Evolutionary conservation across 2,888 invertebrate species (phyloP).

Genomic region (Rambutsinella grinnellia): DNA sequence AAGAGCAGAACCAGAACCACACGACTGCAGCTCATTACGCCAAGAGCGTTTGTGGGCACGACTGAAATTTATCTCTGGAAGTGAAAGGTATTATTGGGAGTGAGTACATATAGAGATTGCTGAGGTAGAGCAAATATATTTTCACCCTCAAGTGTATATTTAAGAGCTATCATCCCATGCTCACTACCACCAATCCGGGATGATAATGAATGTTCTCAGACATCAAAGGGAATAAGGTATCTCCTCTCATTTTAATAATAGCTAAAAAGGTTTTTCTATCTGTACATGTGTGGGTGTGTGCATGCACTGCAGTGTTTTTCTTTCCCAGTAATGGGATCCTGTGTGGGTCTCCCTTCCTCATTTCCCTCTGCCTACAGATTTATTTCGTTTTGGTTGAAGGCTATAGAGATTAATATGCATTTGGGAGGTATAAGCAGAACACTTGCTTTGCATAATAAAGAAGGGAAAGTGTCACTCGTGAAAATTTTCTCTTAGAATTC

Average conservation of each 20-base stretch:
- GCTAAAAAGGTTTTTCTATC: too few species aligned
- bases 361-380: constrained; percentile 34
- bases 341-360: neutral
- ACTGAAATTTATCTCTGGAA: too few species aligned
- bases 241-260: too few species aligned
- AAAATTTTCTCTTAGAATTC: too few species aligned
- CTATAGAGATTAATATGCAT: constrained; percentile 61
- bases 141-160: constrained; percentile 36
- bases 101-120: too few species aligned
- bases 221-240: too few species aligned
- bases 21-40: too few species aligned
- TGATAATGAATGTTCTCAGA: too few species aligned
- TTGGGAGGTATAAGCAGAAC: constrained; percentile 54
- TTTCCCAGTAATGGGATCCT: neutral
- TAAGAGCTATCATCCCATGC: constrained; percentile 29
- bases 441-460: constrained; percentile 61
- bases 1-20: too few species aligned
- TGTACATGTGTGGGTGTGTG: neutral
- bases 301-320: constrained; percentile 11
- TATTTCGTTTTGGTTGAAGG: constrained; percentile 58
- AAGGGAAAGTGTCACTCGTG: constrained; percentile 6
- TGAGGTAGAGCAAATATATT: too few species aligned
- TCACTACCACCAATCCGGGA: neutral
- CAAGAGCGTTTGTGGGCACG: too few species aligned
- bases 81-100: too few species aligned